These are phyloP conservation scores for Tholera decimalis DNA, from an alignment of 2,888 invertebrate species.

Conservation along the genomic window DNA sequence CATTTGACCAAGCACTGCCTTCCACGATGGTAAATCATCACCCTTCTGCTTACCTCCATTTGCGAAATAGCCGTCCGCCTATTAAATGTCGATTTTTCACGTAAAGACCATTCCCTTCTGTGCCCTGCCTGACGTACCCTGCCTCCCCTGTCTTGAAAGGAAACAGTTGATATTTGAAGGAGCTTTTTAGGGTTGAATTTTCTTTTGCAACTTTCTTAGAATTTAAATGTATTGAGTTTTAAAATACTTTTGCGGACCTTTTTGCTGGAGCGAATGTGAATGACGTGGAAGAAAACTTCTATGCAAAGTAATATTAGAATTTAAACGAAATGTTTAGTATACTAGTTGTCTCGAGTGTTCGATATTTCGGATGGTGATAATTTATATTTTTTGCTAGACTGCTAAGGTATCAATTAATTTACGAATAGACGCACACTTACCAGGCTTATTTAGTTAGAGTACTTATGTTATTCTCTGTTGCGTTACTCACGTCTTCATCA, in stretches of 20 bases:
- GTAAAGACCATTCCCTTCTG: slow-evolving; percentile 67
- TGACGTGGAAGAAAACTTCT: slow-evolving; percentile 29
- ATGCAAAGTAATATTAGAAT: no score
- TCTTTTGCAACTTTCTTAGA: slow-evolving; percentile 57
- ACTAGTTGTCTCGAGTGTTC: no score
- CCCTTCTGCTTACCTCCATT: slow-evolving; percentile 76
- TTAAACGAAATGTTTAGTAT: no score
- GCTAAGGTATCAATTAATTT: background rate
- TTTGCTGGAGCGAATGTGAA: slow-evolving; percentile 18
- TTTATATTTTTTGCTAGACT: background rate
- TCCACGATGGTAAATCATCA: slow-evolving; percentile 76
- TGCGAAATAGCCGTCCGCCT: slow-evolving; percentile 83
- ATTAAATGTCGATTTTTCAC: slow-evolving; percentile 90
- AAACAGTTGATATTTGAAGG: slow-evolving; percentile 76
- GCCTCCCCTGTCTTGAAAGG: slow-evolving; percentile 62
- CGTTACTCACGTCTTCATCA: no score
- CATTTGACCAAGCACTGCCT: slow-evolving; percentile 65
- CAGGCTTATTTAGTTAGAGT: background rate
- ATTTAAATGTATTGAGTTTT: slow-evolving; percentile 62
- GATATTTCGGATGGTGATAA: no score
- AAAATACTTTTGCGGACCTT: slow-evolving; percentile 16
- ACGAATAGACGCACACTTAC: background rate
- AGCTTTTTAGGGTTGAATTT: slow-evolving; percentile 60
- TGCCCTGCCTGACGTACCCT: slow-evolving; percentile 43
- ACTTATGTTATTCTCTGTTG: background rate